A percentile compares a stretch with the other conserved stretches of the same genome.
phyloP scores from a whole-genome alignment of 1,140 invertebrate species.

The Archivesica marissinica region DNA sequence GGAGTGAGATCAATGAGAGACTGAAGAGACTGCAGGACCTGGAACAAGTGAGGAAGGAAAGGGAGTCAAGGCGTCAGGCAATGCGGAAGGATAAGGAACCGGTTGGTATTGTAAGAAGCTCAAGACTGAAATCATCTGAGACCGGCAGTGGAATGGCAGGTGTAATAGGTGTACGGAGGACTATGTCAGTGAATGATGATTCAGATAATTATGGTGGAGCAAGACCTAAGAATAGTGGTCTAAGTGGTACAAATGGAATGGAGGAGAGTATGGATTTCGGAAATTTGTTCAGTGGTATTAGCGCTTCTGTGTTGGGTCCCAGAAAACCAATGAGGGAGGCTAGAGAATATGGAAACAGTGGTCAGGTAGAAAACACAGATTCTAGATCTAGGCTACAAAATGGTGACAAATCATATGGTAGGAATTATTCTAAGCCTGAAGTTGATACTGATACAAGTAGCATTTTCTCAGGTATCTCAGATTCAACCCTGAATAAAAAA shows the following conservation, averaged over 20 bases:
- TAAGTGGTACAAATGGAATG: neutral
- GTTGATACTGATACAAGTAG: neutral
- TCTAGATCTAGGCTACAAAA: neutral
- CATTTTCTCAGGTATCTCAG: conserved; percentile 7
- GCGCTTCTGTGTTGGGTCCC: neutral
- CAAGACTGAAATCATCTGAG: neutral
- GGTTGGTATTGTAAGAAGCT: conserved; percentile 3
- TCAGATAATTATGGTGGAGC: conserved; percentile 62
- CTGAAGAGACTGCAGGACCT: conserved; percentile 61
- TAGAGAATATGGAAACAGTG: neutral
- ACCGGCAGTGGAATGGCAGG: neutral
- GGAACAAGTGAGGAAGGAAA: conserved; percentile 62
- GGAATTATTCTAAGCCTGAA: conserved; percentile 14
- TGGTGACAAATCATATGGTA: neutral
- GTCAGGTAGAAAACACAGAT: neutral
- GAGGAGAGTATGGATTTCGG: neutral
- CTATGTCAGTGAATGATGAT: conserved; percentile 2
- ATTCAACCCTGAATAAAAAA: neutral
- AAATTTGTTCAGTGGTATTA: conserved; percentile 37
- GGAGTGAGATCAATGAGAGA: conserved; percentile 54
- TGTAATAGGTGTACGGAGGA: neutral
- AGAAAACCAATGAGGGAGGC: neutral
- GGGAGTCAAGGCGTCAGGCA: conserved; percentile 31
- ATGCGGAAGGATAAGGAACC: neutral
- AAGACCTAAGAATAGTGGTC: conserved; percentile 58